Base-by-base conservation (phyloP, 1,140 invertebrate genomes). In the Pseudomyrmex concolor region DNA sequence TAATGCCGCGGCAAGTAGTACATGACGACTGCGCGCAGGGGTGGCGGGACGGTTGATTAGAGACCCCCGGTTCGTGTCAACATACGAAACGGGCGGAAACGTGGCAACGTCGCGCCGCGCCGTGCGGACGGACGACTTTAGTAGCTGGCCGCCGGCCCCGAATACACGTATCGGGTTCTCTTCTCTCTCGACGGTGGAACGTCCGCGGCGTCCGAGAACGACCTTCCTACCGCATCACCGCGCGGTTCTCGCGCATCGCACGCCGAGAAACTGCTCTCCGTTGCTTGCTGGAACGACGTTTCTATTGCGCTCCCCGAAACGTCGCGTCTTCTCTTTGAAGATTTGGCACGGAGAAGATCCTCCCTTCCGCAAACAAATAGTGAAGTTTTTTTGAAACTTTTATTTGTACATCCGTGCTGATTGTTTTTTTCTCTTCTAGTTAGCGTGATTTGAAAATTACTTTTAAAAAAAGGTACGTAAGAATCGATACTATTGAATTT, bases 101-200 rank as follows among this genome's bases (percentile, higher is more conserved):
- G 85, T 89, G 91, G 89, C 89, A 91, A 91, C 91, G 82, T 71
- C 67, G 89, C 68, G 25, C 51, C 25, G 76, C 34, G 90, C 63
- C 45, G 57, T 10, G 59, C 73, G 73, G 48, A 63, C 77, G 84
- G 64, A 78, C 84, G 87, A 90, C 89, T 90, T 90, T 90, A 90
- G 89, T 90, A 90, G 89, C 88, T 88, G 88, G 84, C 83, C 89
- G 89, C 68, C 87, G 78, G 54, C 72, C 66, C 82, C 85, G 83
- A 84, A 85, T 77, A 86, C 76, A 87, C 84, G 86, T 71, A 68
- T 78, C 71, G 3, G 51, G 25, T 54, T 15, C 34, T 17, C 19
- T 10, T 77, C 76, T 63, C 74, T 22, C 25, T 55, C 83, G 34
- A 34, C 81, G 78, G 86, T 88, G 87, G 87, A 88, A 88, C 86